Conservation (phyloP, 1,140 invertebrate species). For the Phthorimaea operculella region DNA sequence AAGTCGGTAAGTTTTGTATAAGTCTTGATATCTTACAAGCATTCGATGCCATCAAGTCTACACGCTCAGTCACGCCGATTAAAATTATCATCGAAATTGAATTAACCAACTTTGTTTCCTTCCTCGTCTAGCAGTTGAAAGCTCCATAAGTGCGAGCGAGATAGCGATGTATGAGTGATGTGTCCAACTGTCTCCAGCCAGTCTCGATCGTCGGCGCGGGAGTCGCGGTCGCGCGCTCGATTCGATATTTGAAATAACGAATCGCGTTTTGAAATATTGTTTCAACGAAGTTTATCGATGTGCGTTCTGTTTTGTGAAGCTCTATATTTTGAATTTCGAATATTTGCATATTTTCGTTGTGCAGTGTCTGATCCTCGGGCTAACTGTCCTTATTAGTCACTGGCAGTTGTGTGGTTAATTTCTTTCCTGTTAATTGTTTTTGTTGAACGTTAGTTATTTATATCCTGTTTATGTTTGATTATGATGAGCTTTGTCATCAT, state of each 20-base stretch:
- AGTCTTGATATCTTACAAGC: no score
- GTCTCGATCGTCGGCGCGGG: slow-evolving; percentile 53
- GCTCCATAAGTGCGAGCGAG: slow-evolving; percentile 28
- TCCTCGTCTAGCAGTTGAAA: slow-evolving; percentile 27
- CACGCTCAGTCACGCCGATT: no score
- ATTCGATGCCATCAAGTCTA: no score
- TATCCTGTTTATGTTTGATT: background rate
- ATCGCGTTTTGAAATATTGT: slow-evolving; percentile 30
- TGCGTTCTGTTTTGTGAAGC: slow-evolving; percentile 24
- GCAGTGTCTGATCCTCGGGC: background rate
- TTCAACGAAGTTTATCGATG: slow-evolving; percentile 54
- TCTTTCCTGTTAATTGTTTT: background rate
- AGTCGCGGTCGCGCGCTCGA: slow-evolving; percentile 41
- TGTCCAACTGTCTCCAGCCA: slow-evolving; percentile 46
- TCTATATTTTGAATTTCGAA: slow-evolving; percentile 17
- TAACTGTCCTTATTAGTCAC: background rate
- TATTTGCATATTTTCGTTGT: slow-evolving; percentile 9
- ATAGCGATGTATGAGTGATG: slow-evolving; percentile 40
- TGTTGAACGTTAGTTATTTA: background rate
- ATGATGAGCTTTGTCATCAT: background rate
- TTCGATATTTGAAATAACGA: slow-evolving; percentile 26
- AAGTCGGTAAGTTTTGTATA: no score
- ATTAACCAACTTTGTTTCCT: slow-evolving; percentile 25
- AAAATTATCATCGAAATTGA: no score
- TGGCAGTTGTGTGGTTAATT: background rate